Evolutionary conservation across 2,888 invertebrate genomes (phyloP).

Genomic region (Frankliniella fusca): DNA sequence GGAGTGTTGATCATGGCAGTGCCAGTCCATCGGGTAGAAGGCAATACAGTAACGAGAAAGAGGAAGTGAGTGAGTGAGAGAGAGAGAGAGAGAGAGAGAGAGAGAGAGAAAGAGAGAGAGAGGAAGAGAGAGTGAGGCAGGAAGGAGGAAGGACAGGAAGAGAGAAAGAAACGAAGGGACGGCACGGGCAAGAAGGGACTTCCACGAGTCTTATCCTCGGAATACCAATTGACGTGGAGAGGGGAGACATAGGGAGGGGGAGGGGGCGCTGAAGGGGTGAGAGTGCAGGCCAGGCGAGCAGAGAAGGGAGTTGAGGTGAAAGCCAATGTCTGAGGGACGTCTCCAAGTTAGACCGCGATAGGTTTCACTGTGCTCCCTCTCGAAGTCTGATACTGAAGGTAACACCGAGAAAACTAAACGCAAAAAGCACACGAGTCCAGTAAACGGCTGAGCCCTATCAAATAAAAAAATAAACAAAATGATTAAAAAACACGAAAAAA

Average conservation of each 20-base stretch:
- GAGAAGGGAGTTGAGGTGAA: neutral
- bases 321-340: neutral
- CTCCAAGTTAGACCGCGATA: neutral
- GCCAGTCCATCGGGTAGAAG: neutral
- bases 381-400: neutral
- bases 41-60: neutral
- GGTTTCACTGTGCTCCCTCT: neutral
- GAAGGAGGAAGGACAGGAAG: neutral
- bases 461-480: neutral
- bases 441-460: neutral
- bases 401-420: neutral
- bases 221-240: neutral
- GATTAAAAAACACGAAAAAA: too few relatives aligned
- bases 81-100: too few relatives aligned
- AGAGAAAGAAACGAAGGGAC: neutral
- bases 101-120: neutral
- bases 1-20: neutral
- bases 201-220: slow-evolving; percentile 6
- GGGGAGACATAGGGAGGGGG: neutral
- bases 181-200: neutral
- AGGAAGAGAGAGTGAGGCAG: neutral
- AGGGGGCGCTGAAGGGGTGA: neutral
- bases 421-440: neutral
- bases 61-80: too few relatives aligned
- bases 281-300: neutral